Evolutionary conservation across 1,140 invertebrate species (phyloP).

Genomic region (Drosophila neocordata): DNA sequence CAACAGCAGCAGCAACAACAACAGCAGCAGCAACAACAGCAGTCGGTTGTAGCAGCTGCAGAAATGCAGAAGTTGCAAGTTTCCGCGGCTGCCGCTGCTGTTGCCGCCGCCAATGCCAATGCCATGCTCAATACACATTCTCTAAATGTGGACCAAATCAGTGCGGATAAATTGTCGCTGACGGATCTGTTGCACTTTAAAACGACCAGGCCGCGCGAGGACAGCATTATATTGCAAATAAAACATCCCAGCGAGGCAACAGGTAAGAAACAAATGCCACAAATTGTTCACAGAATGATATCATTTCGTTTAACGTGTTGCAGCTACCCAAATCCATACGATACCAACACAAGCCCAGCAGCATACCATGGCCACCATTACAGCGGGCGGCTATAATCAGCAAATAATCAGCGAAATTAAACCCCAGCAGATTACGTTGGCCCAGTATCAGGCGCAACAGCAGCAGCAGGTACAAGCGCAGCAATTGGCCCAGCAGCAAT

Average conservation of each 20-base stretch:
- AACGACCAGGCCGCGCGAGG: slow-evolving; percentile 69
- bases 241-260: slow-evolving; percentile 74
- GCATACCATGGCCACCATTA: slow-evolving; percentile 79
- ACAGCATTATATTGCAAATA: slow-evolving; percentile 75
- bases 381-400: slow-evolving; percentile 75
- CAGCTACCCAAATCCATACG: slow-evolving; percentile 72
- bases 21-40: slow-evolving; percentile 39
- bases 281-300: too few species aligned
- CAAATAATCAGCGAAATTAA: slow-evolving; percentile 81
- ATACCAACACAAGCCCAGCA: slow-evolving; percentile 77
- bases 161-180: slow-evolving; percentile 73
- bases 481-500: slow-evolving; percentile 53
- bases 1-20: slow-evolving; percentile 49
- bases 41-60: slow-evolving; percentile 50
- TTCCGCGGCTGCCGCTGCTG: slow-evolving; percentile 47
- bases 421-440: slow-evolving; percentile 78
- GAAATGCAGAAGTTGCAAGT: slow-evolving; percentile 70
- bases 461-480: slow-evolving; percentile 66
- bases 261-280: slow-evolving; percentile 38
- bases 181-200: slow-evolving; percentile 80
- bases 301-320: neutral
- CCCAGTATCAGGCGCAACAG: slow-evolving; percentile 79
- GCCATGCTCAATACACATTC: slow-evolving; percentile 57
- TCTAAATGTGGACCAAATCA: slow-evolving; percentile 49
- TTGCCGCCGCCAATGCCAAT: slow-evolving; percentile 62